Evolutionary conservation across 2,888 invertebrate genomes (phyloP).

Genomic region (Oligia latruncula): DNA sequence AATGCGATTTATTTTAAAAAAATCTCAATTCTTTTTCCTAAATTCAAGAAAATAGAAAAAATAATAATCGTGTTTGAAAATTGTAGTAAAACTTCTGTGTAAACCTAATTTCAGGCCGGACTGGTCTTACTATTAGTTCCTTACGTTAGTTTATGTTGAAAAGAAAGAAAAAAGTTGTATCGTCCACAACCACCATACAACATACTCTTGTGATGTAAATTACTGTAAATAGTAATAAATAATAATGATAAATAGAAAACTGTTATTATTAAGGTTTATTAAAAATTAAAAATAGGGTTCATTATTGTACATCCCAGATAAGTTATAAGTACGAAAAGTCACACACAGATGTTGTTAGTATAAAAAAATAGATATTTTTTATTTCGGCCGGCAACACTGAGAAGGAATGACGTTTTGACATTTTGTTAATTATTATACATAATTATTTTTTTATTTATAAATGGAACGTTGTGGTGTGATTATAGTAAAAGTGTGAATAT

Average conservation of each 20-base stretch:
- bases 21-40: background rate
- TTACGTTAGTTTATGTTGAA: slow-evolving; percentile 69
- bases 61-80: slow-evolving; percentile 15
- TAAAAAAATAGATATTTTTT: slow-evolving; percentile 61
- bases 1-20: slow-evolving; percentile 10
- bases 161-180: slow-evolving; percentile 71
- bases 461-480: slow-evolving; percentile 83
- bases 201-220: slow-evolving; percentile 88
- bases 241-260: slow-evolving; percentile 75
- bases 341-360: slow-evolving; percentile 68
- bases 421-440: slow-evolving; percentile 81
- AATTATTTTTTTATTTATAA: slow-evolving; percentile 83
- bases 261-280: slow-evolving; percentile 81
- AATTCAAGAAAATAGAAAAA: slow-evolving; percentile 8
- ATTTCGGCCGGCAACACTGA: slow-evolving; percentile 75
- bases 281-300: slow-evolving; percentile 74
- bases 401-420: slow-evolving; percentile 79
- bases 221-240: slow-evolving; percentile 85
- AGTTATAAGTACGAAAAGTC: slow-evolving; percentile 84
- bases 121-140: slow-evolving; percentile 74
- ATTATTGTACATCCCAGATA: slow-evolving; percentile 72
- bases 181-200: slow-evolving; percentile 76
- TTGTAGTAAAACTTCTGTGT: slow-evolving; percentile 30
- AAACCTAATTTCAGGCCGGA: slow-evolving; percentile 30
- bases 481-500: slow-evolving; percentile 68